Evolutionary conservation across 92 coral and sea anemone genomes (phyloP), one percentile per base, ranked within the genome.

Genomic region (Palythoa heliodiscus): DNA sequence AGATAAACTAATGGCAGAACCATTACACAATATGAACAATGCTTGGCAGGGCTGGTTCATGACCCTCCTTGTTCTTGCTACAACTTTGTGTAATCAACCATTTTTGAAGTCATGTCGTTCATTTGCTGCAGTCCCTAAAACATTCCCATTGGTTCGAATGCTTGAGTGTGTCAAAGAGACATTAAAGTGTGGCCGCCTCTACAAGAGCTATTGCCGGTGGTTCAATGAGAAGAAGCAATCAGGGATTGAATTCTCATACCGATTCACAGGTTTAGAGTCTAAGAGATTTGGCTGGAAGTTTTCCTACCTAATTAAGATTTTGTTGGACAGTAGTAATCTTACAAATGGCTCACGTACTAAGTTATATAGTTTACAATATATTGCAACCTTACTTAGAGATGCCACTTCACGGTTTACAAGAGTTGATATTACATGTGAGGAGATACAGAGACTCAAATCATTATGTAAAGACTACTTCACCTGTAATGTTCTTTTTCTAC

Each of bases 41-140:
- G 93, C 92, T 14, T 91, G 91, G 91, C 91, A 88, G 52, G 80
- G 84, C 87, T 91, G 89, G 91, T 85, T 91, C 72, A 73, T 47
- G 11, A 29, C 43, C 53, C 48, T 78, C 13, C 84, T 91, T 52
- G 52, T 82, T 17, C 24, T 91, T 13, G 94, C 84, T 19, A 19
- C 35, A 19, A 19, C 24, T 23, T 23, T 66, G 24, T 19, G 84
- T 53, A 78, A 78, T 64, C 84, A 78, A 25, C 71, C 84, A 50
- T 78, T 78, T 57, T 37, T 78, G 84, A 78, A 78, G 29, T 78
- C 84, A 78, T 53, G 70, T 57, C 11, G 19, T 64, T 78, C 84
- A 78, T 11, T 78, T 57, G 71, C 70, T 57, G 70, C 16, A 12
- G 84, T 78, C 20, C 84, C 84, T 57, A 78, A 57, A 19, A 53